A percentile compares a stretch with the other conserved stretches of the same genome.
These are phyloP conservation scores for Hirundichthys speculiger DNA, from an alignment of 2,113 vertebrate genomes.

Conservation along the genomic window DNA sequence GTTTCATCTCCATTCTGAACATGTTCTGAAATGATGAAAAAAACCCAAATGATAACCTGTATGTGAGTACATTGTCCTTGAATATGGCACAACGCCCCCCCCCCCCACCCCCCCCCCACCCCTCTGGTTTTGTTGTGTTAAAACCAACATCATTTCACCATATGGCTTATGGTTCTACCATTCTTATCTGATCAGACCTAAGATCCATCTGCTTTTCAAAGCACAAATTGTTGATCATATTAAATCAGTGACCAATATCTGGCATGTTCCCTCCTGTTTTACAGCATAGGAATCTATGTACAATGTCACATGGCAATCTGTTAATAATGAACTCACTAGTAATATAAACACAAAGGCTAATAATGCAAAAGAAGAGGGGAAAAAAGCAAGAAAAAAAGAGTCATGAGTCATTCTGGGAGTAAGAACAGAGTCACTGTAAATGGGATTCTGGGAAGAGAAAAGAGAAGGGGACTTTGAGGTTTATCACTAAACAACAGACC, in stretches of 20 bases:
- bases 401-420: constrained; percentile 44
- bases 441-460: constrained; percentile 53
- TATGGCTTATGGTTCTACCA: constrained; percentile 20
- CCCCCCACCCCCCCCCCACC: no score
- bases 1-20: no score
- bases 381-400: constrained; percentile 31
- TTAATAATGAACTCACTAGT: no score
- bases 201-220: constrained; percentile 41
- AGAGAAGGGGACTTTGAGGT: constrained; percentile 38
- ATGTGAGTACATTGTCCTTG: no score
- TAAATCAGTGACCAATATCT: constrained; percentile 18
- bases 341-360: constrained; percentile 11
- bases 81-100: no score
- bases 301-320: constrained; percentile 14
- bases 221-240: constrained; percentile 24
- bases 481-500: constrained; percentile 65
- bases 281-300: constrained; percentile 18
- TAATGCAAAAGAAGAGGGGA: constrained; percentile 7
- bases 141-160: constrained; percentile 38
- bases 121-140: no score
- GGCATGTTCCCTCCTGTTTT: no score
- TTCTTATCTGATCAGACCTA: constrained; percentile 24
- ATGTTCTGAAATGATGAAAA: no score
- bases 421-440: constrained; percentile 35
- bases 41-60: no score